These are phyloP conservation scores for Dendroctonus valens DNA, from an alignment of 1,140 invertebrate species.

Conservation along the genomic window DNA sequence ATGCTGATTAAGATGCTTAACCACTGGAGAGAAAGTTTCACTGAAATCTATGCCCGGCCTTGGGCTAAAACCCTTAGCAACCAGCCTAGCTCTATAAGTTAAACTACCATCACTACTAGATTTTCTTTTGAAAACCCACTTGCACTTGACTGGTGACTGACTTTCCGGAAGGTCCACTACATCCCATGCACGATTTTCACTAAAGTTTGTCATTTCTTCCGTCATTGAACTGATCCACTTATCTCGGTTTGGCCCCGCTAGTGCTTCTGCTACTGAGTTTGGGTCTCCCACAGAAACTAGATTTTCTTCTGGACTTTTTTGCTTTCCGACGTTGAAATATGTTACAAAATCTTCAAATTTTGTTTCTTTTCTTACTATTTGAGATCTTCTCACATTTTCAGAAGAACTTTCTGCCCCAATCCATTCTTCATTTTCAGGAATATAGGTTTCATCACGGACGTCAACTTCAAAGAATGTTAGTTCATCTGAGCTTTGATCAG, in stretches of 20 bases:
- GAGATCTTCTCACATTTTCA: conserved; percentile 19
- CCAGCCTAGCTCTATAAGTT: conserved; percentile 44
- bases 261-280: conserved; percentile 34
- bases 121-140: conserved; percentile 48
- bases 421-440: not conserved
- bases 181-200: conserved; percentile 47
- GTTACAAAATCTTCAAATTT: conserved; percentile 33
- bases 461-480: not conserved
- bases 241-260: conserved; percentile 36
- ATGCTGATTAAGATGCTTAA: conserved; percentile 35
- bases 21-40: conserved; percentile 37
- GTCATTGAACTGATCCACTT: conserved; percentile 43
- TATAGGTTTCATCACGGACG: not conserved
- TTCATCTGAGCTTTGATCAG: not conserved
- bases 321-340: conserved; percentile 17
- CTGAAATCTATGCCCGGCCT: conserved; percentile 26
- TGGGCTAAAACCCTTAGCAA: conserved; percentile 49
- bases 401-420: no score
- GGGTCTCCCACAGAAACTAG: conserved; percentile 15
- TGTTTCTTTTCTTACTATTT: conserved; percentile 28
- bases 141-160: conserved; percentile 46
- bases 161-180: conserved; percentile 40
- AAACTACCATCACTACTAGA: conserved; percentile 35
- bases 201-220: conserved; percentile 41
- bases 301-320: no score